These are phyloP conservation scores for Sisyra terminalis DNA, from an alignment of 2,888 invertebrate species.

Conservation along the genomic window DNA sequence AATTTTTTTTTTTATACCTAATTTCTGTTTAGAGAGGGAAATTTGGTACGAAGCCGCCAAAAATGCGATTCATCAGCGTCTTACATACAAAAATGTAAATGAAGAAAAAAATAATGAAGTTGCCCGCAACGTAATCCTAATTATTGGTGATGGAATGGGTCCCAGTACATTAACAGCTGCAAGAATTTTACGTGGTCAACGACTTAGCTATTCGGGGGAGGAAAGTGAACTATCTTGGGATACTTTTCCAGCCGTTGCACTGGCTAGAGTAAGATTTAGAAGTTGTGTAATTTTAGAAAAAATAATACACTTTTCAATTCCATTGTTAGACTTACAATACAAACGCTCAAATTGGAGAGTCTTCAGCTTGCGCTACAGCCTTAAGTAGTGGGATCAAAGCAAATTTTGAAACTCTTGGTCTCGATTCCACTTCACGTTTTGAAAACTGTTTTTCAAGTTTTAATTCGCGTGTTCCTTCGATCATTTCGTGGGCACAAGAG, in stretches of 20 bases:
- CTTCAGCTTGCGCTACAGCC: constrained; percentile 57
- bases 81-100: background rate
- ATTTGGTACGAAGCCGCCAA: constrained; percentile 3
- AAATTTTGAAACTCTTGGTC: constrained; percentile 45
- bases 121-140: constrained; percentile 45
- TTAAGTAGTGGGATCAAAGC: constrained; percentile 53
- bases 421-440: constrained; percentile 42
- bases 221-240: constrained; percentile 52
- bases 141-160: constrained; percentile 70
- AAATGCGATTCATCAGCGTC: constrained; percentile 3
- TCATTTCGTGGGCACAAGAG: constrained; percentile 46
- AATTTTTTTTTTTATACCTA: background rate
- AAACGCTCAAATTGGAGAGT: constrained; percentile 55
- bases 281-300: background rate
- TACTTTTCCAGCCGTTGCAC: constrained; percentile 49
- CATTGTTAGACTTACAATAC: constrained; percentile 48
- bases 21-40: constrained; percentile 1
- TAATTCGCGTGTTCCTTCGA: constrained; percentile 39
- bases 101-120: constrained; percentile 1
- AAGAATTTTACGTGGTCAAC: constrained; percentile 48
- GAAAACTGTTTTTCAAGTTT: constrained; percentile 42
- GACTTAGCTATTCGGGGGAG: constrained; percentile 39
- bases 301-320: constrained; percentile 2
- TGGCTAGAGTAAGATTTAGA: constrained; percentile 40
- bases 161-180: constrained; percentile 54